Conservation (phyloP, 2,797 vertebrate species). For the Sebastolobus alascanus region DNA sequence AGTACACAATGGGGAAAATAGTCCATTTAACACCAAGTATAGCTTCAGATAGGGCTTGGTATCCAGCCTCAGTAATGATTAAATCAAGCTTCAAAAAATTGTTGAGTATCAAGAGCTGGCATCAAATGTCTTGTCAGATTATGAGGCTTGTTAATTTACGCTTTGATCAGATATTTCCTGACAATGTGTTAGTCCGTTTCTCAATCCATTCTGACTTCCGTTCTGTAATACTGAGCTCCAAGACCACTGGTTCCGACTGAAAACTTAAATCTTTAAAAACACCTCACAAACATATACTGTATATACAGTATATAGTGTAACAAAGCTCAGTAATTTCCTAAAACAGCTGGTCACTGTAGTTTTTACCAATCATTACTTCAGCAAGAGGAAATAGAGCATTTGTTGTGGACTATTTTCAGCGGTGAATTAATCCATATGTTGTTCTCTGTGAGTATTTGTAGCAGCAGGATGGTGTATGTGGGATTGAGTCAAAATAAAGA, state of each 20-base stretch:
- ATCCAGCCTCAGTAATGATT: neutral
- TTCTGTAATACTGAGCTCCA: too few species aligned
- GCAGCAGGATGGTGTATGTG: too few species aligned
- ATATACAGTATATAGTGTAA: too few species aligned
- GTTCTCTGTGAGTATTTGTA: neutral
- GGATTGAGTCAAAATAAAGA: too few species aligned
- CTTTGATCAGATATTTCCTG: neutral
- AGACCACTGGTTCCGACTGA: neutral
- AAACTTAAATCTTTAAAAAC: too few species aligned
- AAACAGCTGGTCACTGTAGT: too few species aligned
- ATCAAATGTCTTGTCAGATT: neutral
- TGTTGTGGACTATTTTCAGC: too few species aligned
- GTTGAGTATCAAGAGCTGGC: neutral
- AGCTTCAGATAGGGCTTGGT: neutral
- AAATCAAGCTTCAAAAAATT: neutral
- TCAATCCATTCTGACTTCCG: neutral
- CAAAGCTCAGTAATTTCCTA: too few species aligned
- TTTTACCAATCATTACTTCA: too few species aligned
- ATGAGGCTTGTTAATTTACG: neutral
- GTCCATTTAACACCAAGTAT: neutral
- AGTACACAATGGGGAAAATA: neutral
- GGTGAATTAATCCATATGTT: neutral
- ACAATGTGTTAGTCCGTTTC: neutral
- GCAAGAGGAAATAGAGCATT: too few species aligned
- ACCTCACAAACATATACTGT: too few species aligned